Evolutionary conservation across 1,140 invertebrate species (phyloP), one percentile per base, ranked within the genome.

Genomic region (Magallana gigas): DNA sequence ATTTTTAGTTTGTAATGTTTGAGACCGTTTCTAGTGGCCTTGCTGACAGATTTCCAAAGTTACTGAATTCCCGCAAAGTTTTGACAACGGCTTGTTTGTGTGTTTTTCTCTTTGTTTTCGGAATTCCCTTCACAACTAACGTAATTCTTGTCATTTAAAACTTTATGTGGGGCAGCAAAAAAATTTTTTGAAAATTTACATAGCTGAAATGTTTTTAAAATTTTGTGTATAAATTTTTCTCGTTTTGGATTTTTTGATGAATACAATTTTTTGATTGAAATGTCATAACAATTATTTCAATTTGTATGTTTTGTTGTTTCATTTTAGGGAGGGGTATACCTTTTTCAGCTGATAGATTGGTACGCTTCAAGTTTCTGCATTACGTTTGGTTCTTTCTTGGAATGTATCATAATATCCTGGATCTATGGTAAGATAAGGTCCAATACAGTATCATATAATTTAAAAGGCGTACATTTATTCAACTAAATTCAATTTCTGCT

Each of bases 351-450:
- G 85, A 97, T 97, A 96, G 97, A 97, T 91, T 97, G 97, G 92
- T 97, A 97, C 91, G 97, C 97, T 0, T 97, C 97, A n/a, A 97
- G 97, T 91, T 97, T 97, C 96, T 97, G 97, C 58, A 96, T 97
- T 1, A 96, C 97, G 57, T 94, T 96, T 6, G 91, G 89, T 0
- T 90, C 89, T 62, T 92, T 97, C 11, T 94, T 97, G 71, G 97
- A 98, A 95, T 95, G 97, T 0, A 92, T 97, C 29, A 96, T 96
- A 58, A 96, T 97, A 12, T 95, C 96, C 1, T 97, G 97, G 96
- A 96, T 96, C n/a, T 98, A 97, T 93, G 97, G 97, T 92, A 89
- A 64, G 91, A 23, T 7, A 62, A 48, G 14, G 68, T 82, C 84
- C 23, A 23, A 23, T 23, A 23, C 23, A 23, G 23, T 23, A 23